Percentiles rank a stretch among this genome's conserved stretches.
Conservation (phyloP, 2,113 vertebrate species). For the Rhinoderma darwinii region DNA sequence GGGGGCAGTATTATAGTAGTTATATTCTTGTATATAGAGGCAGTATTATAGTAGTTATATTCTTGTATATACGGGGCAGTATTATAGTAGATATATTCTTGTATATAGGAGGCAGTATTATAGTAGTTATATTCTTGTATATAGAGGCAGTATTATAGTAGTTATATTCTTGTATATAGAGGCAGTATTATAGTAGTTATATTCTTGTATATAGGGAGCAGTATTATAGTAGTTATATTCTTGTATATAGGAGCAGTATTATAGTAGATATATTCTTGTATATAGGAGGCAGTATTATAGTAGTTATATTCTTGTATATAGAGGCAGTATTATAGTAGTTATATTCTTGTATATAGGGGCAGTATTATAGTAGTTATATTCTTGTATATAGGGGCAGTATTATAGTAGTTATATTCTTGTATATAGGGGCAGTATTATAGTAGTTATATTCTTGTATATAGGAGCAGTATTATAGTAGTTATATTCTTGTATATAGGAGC, state of each 20-base stretch:
- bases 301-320: background rate
- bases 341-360: too few species aligned
- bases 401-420: too few species aligned
- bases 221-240: constrained; percentile 7
- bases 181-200: background rate
- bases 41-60: constrained; percentile 2
- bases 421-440: too few species aligned
- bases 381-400: too few species aligned
- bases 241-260: background rate
- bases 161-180: background rate
- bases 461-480: too few species aligned
- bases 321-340: too few species aligned
- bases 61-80: background rate
- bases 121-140: background rate
- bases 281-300: background rate
- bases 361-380: too few species aligned
- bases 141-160: background rate
- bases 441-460: too few species aligned
- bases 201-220: background rate
- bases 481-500: too few species aligned
- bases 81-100: background rate
- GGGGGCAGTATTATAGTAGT: background rate
- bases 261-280: constrained; percentile 6
- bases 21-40: background rate
- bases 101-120: background rate